Evolutionary conservation across 2,888 invertebrate species (phyloP).

Genomic region (Drosophila mulleri): DNA sequence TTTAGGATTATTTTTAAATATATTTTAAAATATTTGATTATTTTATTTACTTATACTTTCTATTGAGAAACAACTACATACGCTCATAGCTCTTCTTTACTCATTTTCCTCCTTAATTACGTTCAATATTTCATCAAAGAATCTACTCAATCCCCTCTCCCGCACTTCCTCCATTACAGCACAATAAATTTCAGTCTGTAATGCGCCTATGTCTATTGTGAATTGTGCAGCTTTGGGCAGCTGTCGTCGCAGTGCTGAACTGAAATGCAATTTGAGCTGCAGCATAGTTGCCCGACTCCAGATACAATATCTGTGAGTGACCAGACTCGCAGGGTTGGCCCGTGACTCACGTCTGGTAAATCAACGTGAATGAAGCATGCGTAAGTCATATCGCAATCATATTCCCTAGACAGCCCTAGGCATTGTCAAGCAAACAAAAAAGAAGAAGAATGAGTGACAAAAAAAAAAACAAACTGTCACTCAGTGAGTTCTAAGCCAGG

Average conservation of each 20-base stretch:
- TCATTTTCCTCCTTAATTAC: too few species aligned
- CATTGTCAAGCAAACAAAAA: background rate
- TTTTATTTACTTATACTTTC: too few species aligned
- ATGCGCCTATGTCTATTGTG: background rate
- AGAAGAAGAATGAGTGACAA: too few species aligned
- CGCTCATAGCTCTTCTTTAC: too few species aligned
- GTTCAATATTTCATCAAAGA: background rate
- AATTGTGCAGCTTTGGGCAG: slow-evolving; percentile 1
- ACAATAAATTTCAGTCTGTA: background rate
- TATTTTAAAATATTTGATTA: too few species aligned
- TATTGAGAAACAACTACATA: too few species aligned
- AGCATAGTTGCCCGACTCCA: slow-evolving; percentile 11
- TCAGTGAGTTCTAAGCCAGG: slow-evolving; percentile 65
- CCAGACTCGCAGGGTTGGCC: slow-evolving; percentile 12
- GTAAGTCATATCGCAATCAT: slow-evolving; percentile 43
- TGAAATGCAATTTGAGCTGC: background rate
- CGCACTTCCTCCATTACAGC: background rate
- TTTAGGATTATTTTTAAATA: too few species aligned
- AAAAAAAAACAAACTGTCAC: slow-evolving; percentile 39
- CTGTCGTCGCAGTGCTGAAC: slow-evolving; percentile 8
- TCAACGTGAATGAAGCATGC: slow-evolving; percentile 19
- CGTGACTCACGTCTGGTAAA: slow-evolving; percentile 47
- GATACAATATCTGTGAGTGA: slow-evolving; percentile 19
- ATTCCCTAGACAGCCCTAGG: slow-evolving; percentile 29
- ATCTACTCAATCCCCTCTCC: background rate